Percentiles rank a stretch among this genome's conserved stretches.
These are phyloP conservation scores for Mionectes macconnelli DNA, from an alignment of 2,113 vertebrate genomes.

Conservation along the genomic window DNA sequence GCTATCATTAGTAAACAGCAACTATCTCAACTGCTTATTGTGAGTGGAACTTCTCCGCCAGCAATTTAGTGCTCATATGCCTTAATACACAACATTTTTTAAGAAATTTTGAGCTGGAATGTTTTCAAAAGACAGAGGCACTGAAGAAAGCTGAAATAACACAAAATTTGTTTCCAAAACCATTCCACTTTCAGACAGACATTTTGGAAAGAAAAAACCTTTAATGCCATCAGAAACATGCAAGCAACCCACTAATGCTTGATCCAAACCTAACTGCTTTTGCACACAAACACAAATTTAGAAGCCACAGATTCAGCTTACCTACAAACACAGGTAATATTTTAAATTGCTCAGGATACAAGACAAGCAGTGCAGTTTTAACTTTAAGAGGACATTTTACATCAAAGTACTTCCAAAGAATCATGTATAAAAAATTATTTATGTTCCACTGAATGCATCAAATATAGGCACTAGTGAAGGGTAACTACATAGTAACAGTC, in stretches of 20 bases:
- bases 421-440: background rate
- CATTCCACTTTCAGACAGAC: background rate
- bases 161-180: background rate
- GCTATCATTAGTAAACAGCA: slow-evolving; percentile 34
- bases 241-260: background rate
- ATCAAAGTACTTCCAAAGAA: background rate
- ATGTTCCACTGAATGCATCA: background rate
- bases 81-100: background rate
- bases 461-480: background rate
- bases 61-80: background rate
- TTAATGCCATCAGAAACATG: background rate
- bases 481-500: background rate
- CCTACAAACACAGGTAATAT: background rate
- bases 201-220: background rate
- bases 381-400: background rate
- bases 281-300: background rate
- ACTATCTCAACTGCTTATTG: background rate
- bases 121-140: background rate
- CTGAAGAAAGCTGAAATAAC: background rate
- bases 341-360: background rate
- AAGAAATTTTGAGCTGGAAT: background rate
- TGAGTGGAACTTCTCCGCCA: background rate
- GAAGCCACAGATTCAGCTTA: background rate
- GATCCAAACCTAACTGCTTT: background rate
- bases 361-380: background rate